These are phyloP conservation scores for Apodemia hepburni DNA, from an alignment of 2,888 invertebrate genomes.

Conservation along the genomic window DNA sequence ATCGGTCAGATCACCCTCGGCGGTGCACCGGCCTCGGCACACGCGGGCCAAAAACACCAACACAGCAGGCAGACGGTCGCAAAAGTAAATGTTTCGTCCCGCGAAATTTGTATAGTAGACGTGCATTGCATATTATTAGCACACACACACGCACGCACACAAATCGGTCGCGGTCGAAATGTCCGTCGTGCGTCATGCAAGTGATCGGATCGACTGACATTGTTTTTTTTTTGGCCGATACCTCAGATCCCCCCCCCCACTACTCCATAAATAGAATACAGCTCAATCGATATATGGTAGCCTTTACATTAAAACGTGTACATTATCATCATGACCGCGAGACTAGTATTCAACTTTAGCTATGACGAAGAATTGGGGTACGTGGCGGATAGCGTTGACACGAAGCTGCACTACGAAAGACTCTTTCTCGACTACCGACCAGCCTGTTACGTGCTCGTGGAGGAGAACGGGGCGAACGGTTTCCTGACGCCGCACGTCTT, in stretches of 20 bases:
- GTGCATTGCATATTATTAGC: not conserved
- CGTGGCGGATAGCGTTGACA: not conserved
- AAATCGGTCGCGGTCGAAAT: not conserved
- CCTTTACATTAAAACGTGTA: not conserved
- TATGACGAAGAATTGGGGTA: constrained; percentile 10
- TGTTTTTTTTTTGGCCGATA: not conserved
- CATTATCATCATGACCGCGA: constrained; percentile 13
- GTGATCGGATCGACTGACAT: constrained; percentile 1
- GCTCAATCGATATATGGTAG: not conserved
- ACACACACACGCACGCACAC: not conserved
- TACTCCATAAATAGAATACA: not conserved
- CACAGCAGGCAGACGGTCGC: constrained; percentile 11
- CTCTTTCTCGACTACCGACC: constrained; percentile 17
- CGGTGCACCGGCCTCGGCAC: too few species aligned
- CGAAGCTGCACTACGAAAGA: not conserved
- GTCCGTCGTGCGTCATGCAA: not conserved
- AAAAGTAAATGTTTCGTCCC: constrained; percentile 14
- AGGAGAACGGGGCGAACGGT: constrained; percentile 6
- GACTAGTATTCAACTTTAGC: constrained; percentile 17
- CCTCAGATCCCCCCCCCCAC: not conserved
- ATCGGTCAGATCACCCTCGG: too few species aligned
- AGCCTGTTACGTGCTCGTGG: constrained; percentile 15
- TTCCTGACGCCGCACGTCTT: constrained; percentile 15
- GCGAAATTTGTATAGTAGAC: constrained; percentile 15
- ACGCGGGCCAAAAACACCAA: constrained; percentile 7